phyloP scores from a whole-genome alignment of 1,140 invertebrate species.

The Callitettix versicolor region DNA sequence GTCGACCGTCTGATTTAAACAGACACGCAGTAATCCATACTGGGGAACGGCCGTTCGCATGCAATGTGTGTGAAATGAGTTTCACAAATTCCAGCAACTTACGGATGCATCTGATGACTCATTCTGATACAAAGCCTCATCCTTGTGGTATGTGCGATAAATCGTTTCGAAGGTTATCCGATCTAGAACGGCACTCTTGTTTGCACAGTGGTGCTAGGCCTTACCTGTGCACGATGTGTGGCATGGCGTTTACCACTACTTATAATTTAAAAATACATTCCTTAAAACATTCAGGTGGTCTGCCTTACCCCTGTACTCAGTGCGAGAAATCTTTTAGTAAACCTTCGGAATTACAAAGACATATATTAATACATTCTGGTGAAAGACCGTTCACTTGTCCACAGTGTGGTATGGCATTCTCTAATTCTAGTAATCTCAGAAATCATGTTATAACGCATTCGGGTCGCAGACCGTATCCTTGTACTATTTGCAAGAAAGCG shows the following conservation, averaged over 20 bases:
- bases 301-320: constrained; percentile 43
- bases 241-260: constrained; percentile 29
- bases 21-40: constrained; percentile 22
- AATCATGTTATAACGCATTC: constrained; percentile 50
- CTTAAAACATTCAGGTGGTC: constrained; percentile 38
- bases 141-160: constrained; percentile 36
- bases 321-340: constrained; percentile 41
- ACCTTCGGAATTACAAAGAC: constrained; percentile 24
- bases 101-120: constrained; percentile 28
- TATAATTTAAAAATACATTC: constrained; percentile 34
- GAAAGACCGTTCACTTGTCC: constrained; percentile 63
- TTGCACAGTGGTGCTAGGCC: constrained; percentile 65
- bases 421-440: constrained; percentile 37
- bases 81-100: constrained; percentile 24
- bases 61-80: constrained; percentile 24
- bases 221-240: constrained; percentile 34
- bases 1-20: constrained; percentile 21
- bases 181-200: constrained; percentile 57
- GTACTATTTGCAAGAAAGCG: constrained; percentile 43
- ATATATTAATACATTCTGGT: constrained; percentile 32
- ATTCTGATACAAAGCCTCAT: constrained; percentile 38
- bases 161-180: constrained; percentile 36
- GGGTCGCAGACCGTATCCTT: constrained; percentile 52
- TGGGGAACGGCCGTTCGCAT: constrained; percentile 24
- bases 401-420: constrained; percentile 45